phyloP scores from a whole-genome alignment of 2,888 invertebrate genomes.

The Acanthosepion pharaonis region DNA sequence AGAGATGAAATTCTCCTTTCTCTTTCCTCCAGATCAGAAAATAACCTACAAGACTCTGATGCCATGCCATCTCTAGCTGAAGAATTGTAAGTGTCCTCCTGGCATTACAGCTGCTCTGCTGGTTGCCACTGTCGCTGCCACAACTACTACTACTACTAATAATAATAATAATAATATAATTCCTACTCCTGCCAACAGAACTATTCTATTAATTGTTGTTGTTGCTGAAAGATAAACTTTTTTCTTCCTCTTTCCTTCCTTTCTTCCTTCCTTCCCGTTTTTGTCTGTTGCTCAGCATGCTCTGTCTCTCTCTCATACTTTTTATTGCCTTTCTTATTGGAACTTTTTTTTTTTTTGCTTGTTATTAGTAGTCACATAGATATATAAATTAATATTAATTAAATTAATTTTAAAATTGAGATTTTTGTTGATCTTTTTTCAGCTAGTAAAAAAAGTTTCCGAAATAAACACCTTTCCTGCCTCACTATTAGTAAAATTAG shows the following conservation, averaged over 20 bases:
- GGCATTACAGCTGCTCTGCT: constrained; percentile 14
- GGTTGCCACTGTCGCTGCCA: background rate
- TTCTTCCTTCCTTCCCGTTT: background rate
- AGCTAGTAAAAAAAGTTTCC: background rate
- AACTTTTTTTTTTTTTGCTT: background rate
- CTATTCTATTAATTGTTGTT: background rate
- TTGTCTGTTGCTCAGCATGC: constrained; percentile 25
- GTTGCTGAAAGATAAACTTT: background rate
- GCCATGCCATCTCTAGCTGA: constrained; percentile 42
- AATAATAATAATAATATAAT: background rate
- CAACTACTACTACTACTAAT: background rate
- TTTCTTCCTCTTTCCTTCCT: background rate
- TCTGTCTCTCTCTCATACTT: background rate
- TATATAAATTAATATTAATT: background rate
- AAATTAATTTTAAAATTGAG: background rate
- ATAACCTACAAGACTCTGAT: constrained; percentile 38
- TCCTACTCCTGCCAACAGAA: constrained; percentile 33
- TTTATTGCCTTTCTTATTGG: background rate
- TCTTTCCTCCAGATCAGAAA: constrained; percentile 25
- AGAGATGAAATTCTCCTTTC: constrained; percentile 33
- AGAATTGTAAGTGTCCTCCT: constrained; percentile 39
- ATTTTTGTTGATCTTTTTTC: background rate
- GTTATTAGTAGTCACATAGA: background rate
- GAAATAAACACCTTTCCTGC: no score
- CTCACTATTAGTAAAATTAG: no score